phyloP scores from a whole-genome alignment of 2,797 vertebrate species.

The Cynodonichthys magdalenae region DNA sequence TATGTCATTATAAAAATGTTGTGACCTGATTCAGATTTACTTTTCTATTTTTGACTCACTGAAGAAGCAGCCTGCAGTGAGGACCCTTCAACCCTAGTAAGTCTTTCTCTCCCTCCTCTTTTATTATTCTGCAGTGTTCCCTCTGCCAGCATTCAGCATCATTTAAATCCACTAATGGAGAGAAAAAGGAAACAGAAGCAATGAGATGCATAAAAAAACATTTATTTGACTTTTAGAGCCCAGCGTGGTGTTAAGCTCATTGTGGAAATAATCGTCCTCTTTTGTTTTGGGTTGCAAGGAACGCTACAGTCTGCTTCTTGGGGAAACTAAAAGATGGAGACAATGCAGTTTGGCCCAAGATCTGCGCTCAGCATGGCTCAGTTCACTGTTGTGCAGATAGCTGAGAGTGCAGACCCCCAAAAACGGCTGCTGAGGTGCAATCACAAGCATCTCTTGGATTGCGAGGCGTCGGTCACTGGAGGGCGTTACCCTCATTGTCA shows the following conservation, averaged over 20 bases:
- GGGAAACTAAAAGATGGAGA: slow-evolving; percentile 35
- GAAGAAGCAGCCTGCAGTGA: slow-evolving; percentile 1
- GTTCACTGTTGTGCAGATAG: slow-evolving; percentile 17
- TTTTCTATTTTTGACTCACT: slow-evolving; percentile 8
- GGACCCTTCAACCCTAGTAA: slow-evolving; percentile 5
- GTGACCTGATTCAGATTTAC: slow-evolving; percentile 1
- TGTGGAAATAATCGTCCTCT: slow-evolving; percentile 60
- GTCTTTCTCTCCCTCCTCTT: slow-evolving; percentile 12
- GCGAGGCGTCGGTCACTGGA: slow-evolving; percentile 33
- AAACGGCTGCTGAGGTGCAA: slow-evolving; percentile 32
- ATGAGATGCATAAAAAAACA: slow-evolving; percentile 47
- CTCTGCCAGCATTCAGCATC: slow-evolving; percentile 36
- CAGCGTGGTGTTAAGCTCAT: slow-evolving; percentile 33
- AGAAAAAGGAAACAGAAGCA: slow-evolving; percentile 21
- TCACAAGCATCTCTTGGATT: slow-evolving; percentile 18
- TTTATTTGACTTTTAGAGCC: slow-evolving; percentile 46
- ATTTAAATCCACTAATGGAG: slow-evolving; percentile 49
- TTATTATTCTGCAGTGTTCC: slow-evolving; percentile 34
- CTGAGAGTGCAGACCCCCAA: not conserved
- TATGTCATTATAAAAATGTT: not conserved
- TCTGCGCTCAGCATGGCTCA: slow-evolving; percentile 18
- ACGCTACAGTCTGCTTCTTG: slow-evolving; percentile 12
- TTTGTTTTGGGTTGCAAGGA: slow-evolving; percentile 50
- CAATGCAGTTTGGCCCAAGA: slow-evolving; percentile 15
- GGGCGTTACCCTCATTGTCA: slow-evolving; percentile 38